A percentile compares a stretch with the other conserved stretches of the same genome.
Conservation (phyloP, 1,140 invertebrate genomes). For the Asobara japonica region DNA sequence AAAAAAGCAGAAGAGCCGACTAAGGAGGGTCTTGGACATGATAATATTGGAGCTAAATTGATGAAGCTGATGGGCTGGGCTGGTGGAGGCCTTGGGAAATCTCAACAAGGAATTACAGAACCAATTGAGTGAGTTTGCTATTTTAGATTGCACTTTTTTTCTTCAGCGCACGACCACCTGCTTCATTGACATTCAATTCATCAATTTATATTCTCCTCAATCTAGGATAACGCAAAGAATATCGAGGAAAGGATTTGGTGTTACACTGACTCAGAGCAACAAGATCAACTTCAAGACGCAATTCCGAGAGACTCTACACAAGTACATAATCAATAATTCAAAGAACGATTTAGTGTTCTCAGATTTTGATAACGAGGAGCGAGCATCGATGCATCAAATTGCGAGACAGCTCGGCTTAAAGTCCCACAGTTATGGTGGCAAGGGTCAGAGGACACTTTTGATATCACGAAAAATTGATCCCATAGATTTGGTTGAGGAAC, state of each 20-base stretch:
- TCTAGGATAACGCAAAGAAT: too few relatives aligned
- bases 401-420: conserved; percentile 58
- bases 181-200: not conserved
- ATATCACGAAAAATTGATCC: conserved; percentile 54
- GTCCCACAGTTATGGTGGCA: conserved; percentile 55
- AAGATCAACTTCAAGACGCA: conserved; percentile 59
- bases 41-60: conserved; percentile 75
- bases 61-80: conserved; percentile 85
- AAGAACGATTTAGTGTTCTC: conserved; percentile 75
- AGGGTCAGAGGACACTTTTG: conserved; percentile 49
- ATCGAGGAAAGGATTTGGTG: conserved; percentile 55
- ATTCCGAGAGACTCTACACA: conserved; percentile 51
- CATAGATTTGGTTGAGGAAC: conserved; percentile 48
- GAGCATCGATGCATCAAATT: conserved; percentile 72
- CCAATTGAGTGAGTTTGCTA: conserved; percentile 67
- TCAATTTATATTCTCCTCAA: too few relatives aligned
- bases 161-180: not conserved
- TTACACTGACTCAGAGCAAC: conserved; percentile 49
- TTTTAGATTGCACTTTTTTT: too few relatives aligned
- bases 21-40: conserved; percentile 54
- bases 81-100: conserved; percentile 79
- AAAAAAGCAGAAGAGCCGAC: conserved; percentile 24
- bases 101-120: conserved; percentile 74
- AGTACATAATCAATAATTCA: conserved; percentile 64
- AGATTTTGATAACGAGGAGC: conserved; percentile 78